phyloP scores from a whole-genome alignment of 2,113 vertebrate species.

The Pseudonaja textilis region DNA sequence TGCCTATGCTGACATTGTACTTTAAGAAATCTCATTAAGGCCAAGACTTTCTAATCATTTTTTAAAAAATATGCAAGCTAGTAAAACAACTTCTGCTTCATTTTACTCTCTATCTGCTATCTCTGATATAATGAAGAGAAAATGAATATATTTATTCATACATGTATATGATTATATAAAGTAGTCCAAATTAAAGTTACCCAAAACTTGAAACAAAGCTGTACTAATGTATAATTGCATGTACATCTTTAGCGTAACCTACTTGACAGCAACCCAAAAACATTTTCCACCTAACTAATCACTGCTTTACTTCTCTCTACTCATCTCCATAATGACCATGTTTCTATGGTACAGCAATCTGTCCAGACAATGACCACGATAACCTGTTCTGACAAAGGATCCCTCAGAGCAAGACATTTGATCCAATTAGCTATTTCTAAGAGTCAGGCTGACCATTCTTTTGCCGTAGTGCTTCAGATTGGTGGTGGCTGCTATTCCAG shows the following conservation, averaged over 20 bases:
- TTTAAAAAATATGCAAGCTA: background rate
- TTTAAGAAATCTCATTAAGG: background rate
- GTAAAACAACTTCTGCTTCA: background rate
- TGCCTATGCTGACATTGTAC: background rate
- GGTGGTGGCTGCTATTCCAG: background rate
- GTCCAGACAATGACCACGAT: background rate
- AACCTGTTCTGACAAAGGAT: background rate
- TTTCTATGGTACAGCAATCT: background rate
- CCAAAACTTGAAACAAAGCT: background rate
- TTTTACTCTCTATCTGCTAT: background rate
- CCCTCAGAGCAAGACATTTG: background rate
- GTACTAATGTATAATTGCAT: background rate
- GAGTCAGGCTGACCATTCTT: background rate
- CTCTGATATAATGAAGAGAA: background rate
- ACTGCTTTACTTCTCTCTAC: background rate
- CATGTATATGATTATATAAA: background rate
- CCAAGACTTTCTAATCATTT: background rate
- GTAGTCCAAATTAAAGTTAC: background rate
- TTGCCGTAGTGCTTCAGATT: background rate
- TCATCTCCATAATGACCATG: background rate
- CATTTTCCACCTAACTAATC: background rate
- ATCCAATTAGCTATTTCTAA: background rate
- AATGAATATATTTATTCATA: background rate
- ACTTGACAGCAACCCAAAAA: background rate
- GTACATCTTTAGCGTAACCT: background rate